These are phyloP conservation scores for Philotrypesis tridentata DNA, from an alignment of 1,140 invertebrate species.

Conservation along the genomic window DNA sequence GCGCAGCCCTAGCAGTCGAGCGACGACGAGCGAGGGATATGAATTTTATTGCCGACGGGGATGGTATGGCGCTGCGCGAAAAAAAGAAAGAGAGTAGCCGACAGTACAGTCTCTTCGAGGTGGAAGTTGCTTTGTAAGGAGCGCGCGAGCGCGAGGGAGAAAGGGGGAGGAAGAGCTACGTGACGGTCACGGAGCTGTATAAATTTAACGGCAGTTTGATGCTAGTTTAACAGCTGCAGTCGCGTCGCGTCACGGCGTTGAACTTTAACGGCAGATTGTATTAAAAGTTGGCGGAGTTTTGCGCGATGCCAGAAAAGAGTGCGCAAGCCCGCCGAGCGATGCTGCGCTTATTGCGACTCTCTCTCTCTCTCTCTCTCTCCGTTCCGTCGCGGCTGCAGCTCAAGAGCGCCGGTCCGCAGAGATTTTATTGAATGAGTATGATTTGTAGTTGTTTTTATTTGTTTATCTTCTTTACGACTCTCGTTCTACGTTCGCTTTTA, in stretches of 20 bases:
- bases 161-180: neutral
- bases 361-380: no score
- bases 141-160: neutral
- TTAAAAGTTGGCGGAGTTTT: neutral
- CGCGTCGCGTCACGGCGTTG: neutral
- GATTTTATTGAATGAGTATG: neutral
- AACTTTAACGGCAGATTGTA: slow-evolving; percentile 11
- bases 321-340: no score
- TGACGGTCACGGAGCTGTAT: slow-evolving; percentile 19
- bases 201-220: slow-evolving; percentile 36
- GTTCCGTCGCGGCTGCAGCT: neutral
- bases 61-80: no score
- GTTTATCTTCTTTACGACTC: neutral
- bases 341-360: neutral
- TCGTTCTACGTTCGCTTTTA: neutral
- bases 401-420: no score
- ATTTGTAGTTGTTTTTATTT: slow-evolving; percentile 5
- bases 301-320: neutral
- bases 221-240: slow-evolving; percentile 29
- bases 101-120: neutral
- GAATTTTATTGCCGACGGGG: slow-evolving; percentile 35
- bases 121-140: neutral
- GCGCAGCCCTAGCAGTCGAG: neutral
- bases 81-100: neutral
- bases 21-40: slow-evolving; percentile 10